Percentiles rank a stretch among this genome's conserved stretches.
phyloP scores from a whole-genome alignment of 2,888 invertebrate genomes.

The Trilocha varians region DNA sequence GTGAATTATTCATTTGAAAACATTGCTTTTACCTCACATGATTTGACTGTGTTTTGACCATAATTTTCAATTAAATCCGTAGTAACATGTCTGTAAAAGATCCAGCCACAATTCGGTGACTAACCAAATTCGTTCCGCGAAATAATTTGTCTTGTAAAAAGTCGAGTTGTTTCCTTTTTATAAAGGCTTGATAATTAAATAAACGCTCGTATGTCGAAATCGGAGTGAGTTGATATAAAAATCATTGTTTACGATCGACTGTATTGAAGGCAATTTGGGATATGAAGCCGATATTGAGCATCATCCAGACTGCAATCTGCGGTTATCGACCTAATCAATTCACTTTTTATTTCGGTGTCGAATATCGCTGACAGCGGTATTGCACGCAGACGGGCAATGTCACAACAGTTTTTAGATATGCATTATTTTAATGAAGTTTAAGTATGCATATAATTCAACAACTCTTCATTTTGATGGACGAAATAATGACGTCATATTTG shows the following conservation, averaged over 20 bases:
- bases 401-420: not conserved
- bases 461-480: too few relatives aligned
- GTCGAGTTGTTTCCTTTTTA: conserved; percentile 3
- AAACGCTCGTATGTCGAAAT: conserved; percentile 31
- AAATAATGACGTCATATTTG: too few relatives aligned
- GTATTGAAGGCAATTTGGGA: conserved; percentile 14
- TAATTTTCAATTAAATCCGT: not conserved
- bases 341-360: conserved; percentile 3
- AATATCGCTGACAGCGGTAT: not conserved
- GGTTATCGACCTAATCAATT: conserved; percentile 7
- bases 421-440: not conserved
- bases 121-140: conserved; percentile 4
- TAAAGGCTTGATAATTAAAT: conserved; percentile 28
- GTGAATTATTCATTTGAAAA: not conserved
- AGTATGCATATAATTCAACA: too few relatives aligned
- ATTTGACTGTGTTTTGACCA: not conserved
- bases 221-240: conserved; percentile 30
- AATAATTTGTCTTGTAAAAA: conserved; percentile 6
- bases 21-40: not conserved
- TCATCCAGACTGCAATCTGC: conserved; percentile 8
- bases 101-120: not conserved
- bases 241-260: conserved; percentile 31
- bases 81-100: not conserved
- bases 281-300: conserved; percentile 5
- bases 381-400: not conserved